Conservation (phyloP, 2,113 vertebrate genomes). For the Agapornis roseicollis region DNA sequence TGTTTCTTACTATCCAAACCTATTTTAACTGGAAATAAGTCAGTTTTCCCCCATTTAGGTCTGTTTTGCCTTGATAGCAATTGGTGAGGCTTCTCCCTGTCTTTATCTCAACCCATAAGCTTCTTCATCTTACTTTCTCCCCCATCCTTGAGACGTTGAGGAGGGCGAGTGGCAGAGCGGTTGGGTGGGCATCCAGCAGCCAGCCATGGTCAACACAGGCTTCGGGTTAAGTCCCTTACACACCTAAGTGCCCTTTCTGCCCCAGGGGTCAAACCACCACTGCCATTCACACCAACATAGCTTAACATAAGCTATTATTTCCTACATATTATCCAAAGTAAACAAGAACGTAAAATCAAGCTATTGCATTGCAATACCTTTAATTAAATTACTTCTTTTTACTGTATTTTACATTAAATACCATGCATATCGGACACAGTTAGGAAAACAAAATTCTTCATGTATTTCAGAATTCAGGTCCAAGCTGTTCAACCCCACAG, state of each 20-base stretch:
- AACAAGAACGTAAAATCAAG: not conserved
- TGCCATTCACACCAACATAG: not conserved
- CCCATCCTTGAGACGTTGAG: not conserved
- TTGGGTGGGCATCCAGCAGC: not conserved
- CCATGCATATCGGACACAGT: not conserved
- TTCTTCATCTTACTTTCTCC: not conserved
- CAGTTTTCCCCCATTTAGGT: accelerated
- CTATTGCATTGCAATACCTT: not conserved
- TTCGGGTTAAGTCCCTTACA: not conserved
- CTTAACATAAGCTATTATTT: accelerated
- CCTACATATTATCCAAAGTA: not conserved
- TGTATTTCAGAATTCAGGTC: not conserved
- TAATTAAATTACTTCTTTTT: not conserved
- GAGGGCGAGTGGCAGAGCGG: accelerated
- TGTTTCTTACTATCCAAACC: not conserved
- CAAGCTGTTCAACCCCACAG: accelerated
- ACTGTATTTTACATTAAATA: not conserved
- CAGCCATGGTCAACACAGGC: not conserved
- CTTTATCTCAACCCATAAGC: accelerated
- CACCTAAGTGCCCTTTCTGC: not conserved
- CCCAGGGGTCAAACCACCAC: not conserved
- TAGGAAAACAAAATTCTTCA: not conserved
- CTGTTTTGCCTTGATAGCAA: not conserved
- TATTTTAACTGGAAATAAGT: not conserved
- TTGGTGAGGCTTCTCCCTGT: accelerated